phyloP scores from a whole-genome alignment of 2,888 invertebrate species.

The Temnothorax ravouxi region DNA sequence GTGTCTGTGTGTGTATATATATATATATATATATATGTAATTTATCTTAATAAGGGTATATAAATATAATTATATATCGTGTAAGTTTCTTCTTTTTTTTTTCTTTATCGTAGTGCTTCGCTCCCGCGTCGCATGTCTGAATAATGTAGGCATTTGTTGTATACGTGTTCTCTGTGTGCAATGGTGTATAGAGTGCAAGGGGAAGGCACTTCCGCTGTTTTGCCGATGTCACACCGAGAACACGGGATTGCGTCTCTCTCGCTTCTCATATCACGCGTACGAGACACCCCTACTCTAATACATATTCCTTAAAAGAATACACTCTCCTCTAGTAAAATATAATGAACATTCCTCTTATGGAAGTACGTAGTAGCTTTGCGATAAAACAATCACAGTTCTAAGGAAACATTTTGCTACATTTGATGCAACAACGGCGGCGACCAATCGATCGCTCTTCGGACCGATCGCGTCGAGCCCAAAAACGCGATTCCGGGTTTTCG shows the following conservation, averaged over 20 bases:
- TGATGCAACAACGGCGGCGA: conserved; percentile 24
- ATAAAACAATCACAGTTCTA: conserved; percentile 51
- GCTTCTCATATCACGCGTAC: not conserved
- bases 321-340: conserved; percentile 52
- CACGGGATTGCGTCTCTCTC: conserved; percentile 32
- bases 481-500: conserved; percentile 71
- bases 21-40: conserved; percentile 58
- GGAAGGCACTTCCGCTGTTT: conserved; percentile 86
- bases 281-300: conserved; percentile 25
- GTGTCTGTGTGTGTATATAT: conserved; percentile 56
- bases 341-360: conserved; percentile 38
- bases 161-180: conserved; percentile 74
- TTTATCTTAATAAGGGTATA: conserved; percentile 65
- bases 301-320: conserved; percentile 46
- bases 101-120: conserved; percentile 66
- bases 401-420: conserved; percentile 32
- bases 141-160: conserved; percentile 58
- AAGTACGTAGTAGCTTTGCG: conserved; percentile 47
- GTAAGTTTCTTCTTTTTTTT: conserved; percentile 62
- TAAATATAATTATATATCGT: conserved; percentile 71
- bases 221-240: conserved; percentile 63
- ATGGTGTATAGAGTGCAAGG: conserved; percentile 84
- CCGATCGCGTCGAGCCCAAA: conserved; percentile 5
- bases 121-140: conserved; percentile 64
- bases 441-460: not conserved